A percentile compares a stretch with the other conserved stretches of the same genome.
Evolutionary conservation across 1,140 invertebrate genomes (phyloP).

Genomic region (Pseudomyrmex flavicornis): DNA sequence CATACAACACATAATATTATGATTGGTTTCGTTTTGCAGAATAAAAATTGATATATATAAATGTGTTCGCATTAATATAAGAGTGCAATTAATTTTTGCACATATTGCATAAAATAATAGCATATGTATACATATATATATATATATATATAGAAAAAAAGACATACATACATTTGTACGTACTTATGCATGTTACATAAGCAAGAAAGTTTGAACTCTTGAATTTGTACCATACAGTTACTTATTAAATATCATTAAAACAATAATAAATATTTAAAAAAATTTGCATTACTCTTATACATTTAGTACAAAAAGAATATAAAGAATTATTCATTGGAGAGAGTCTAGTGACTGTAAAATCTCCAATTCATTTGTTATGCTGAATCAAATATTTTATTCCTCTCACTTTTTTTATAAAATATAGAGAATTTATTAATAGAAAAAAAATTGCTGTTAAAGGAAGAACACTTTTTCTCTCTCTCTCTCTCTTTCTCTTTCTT

Average conservation of each 20-base stretch:
- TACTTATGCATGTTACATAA: conserved; percentile 46
- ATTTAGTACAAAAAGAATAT: conserved; percentile 44
- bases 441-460: conserved; percentile 39
- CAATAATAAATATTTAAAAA: conserved; percentile 46
- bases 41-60: too few species aligned
- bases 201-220: conserved; percentile 35
- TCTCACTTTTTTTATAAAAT: conserved; percentile 12
- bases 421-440: conserved; percentile 49
- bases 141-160: not conserved
- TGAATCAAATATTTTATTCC: conserved; percentile 35
- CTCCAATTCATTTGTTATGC: conserved; percentile 12
- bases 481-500: not conserved
- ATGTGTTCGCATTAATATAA: not conserved
- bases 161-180: conserved; percentile 61
- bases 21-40: not conserved
- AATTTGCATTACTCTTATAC: conserved; percentile 49
- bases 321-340: conserved; percentile 28
- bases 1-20: not conserved
- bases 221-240: conserved; percentile 60
- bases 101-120: not conserved
- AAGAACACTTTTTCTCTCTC: conserved; percentile 2
- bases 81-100: not conserved
- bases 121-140: too few species aligned
- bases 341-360: conserved; percentile 44
- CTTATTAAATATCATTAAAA: conserved; percentile 53